Percentiles rank a stretch among this genome's conserved stretches.
Conservation (phyloP, 2,113 vertebrate species). For the Gallinago paraguaiae region DNA sequence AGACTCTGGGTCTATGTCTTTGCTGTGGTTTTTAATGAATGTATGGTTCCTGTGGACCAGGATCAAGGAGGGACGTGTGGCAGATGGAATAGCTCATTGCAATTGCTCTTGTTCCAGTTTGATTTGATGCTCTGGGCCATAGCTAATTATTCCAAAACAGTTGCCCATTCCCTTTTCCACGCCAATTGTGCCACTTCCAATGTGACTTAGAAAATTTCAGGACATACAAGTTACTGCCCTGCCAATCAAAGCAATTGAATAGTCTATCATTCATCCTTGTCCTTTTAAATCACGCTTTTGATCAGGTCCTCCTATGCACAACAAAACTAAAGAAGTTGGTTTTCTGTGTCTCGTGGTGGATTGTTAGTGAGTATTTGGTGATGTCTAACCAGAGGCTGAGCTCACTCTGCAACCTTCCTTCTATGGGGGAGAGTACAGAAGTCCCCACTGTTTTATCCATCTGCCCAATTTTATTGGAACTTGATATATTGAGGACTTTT, state of each 20-base stretch:
- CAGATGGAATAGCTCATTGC: not conserved
- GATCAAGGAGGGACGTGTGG: accelerated
- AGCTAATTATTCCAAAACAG: not conserved
- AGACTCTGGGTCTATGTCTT: not conserved
- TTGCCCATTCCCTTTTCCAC: not conserved
- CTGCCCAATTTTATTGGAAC: not conserved
- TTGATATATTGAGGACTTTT: not conserved
- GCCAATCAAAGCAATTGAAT: not conserved
- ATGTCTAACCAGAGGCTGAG: not conserved
- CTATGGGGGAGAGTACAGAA: not conserved
- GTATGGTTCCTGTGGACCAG: not conserved
- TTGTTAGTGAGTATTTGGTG: not conserved
- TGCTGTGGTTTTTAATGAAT: not conserved
- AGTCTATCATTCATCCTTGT: not conserved
- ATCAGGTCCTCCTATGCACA: not conserved
- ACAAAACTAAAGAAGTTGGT: not conserved
- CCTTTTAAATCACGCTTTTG: not conserved
- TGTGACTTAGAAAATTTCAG: not conserved
- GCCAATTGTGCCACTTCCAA: not conserved
- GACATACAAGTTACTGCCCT: not conserved
- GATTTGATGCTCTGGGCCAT: not conserved
- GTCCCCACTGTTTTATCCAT: not conserved
- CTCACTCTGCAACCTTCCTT: not conserved
- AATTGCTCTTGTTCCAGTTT: not conserved
- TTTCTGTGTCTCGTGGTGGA: not conserved